Base-by-base conservation (phyloP, 2,888 invertebrate species). In the Eristalinus sepulchralis region DNA sequence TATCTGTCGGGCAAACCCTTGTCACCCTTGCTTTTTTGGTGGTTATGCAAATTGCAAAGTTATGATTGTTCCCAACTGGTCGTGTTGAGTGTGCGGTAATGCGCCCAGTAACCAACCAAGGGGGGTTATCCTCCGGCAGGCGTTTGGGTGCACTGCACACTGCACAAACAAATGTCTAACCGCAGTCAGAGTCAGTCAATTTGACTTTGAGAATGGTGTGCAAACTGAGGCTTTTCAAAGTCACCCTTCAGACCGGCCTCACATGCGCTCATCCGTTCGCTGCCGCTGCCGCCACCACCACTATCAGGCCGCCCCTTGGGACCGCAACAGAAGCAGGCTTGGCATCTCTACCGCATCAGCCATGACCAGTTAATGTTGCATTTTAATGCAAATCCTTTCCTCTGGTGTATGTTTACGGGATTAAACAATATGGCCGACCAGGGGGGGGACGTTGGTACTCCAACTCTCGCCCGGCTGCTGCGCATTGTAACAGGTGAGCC, bases 151-250 rank as follows among this genome's bases (percentile, higher is more conserved):
- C 22, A 55, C 17, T n/a, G 1, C 55, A 39, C 9, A 5, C 22
- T 75, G 70, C 63, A 77, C 73, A 86, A 86, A 86, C 85, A 78
- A 86, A 78, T 78, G 78, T 83, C 77, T 77, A 64, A 86, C 86
- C 86, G 79, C 86, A 86, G 78, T 86, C 82, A 86, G 78, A 86
- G 86, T 86, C 83, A 86, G 86, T 86, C 86, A 83, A 83, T 83
- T 86, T 83, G 83, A 83, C 86, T 83, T 83, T 83, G 73, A 70
- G 66, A 73, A 85, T 72, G 78, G 83, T 86, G 73, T 75, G 78
- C 75, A 79, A 83, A 83, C 70, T 83, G 83, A 86, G 78, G 86
- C 73, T 73, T 83, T 83, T 36, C 66, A 24, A 77, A 68, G 39
- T 75, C 63, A 53, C 66, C 39, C 22, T 27, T 27, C 27, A 27